These are phyloP conservation scores for Tinamus guttatus DNA, from an alignment of 2,113 vertebrate genomes.

Conservation along the genomic window DNA sequence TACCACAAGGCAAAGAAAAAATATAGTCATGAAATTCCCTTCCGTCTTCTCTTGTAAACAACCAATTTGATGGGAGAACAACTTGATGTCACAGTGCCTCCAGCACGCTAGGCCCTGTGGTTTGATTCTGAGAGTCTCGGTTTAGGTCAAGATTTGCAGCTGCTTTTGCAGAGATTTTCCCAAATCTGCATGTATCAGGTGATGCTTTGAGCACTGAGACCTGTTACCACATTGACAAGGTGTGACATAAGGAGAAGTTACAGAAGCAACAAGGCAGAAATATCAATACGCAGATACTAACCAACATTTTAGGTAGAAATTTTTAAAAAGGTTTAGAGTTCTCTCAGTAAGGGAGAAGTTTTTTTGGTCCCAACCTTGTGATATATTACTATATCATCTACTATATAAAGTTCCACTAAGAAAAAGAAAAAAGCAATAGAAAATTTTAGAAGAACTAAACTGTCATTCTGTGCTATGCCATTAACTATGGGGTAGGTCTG, in stretches of 20 bases:
- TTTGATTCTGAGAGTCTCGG: not conserved
- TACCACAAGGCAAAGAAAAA: not conserved
- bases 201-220: slow-evolving; percentile 17
- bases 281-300: not conserved
- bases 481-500: slow-evolving; percentile 29
- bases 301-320: slow-evolving; percentile 26
- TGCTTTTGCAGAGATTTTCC: slow-evolving; percentile 53
- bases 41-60: not conserved
- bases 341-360: not conserved
- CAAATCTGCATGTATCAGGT: slow-evolving; percentile 11
- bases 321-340: not conserved
- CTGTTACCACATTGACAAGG: slow-evolving; percentile 50
- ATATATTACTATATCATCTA: not conserved
- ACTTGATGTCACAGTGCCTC: slow-evolving; percentile 29
- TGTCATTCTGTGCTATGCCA: not conserved
- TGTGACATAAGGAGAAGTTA: slow-evolving; percentile 53
- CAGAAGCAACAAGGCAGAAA: slow-evolving; percentile 53
- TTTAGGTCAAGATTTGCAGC: slow-evolving; percentile 58
- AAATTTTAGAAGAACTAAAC: slow-evolving; percentile 20
- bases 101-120: not conserved
- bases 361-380: not conserved
- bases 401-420: not conserved
- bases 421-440: not conserved
- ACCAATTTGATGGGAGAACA: not conserved
- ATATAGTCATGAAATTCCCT: not conserved